Evolutionary conservation across 2,797 vertebrate genomes (phyloP).

Genomic region (Leptoclinus maculatus): DNA sequence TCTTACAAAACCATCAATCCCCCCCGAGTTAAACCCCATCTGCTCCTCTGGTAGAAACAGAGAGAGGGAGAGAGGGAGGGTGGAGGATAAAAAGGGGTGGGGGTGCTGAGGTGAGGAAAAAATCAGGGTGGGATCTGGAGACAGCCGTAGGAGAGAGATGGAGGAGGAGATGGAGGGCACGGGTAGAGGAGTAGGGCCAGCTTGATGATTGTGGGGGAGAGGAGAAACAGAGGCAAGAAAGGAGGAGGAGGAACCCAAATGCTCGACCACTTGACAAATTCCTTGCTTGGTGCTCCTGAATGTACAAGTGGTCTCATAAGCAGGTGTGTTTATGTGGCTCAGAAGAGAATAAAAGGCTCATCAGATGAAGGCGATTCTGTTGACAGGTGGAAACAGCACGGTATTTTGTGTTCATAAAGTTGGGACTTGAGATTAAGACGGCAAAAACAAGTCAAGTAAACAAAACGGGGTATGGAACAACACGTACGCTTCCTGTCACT

Average conservation of each 20-base stretch:
- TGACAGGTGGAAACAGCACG: constrained; percentile 33
- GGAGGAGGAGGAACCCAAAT: neutral
- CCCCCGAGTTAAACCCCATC: constrained; percentile 69
- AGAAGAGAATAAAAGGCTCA: constrained; percentile 27
- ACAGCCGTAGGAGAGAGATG: constrained; percentile 19
- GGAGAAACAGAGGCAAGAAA: constrained; percentile 12
- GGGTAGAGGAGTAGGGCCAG: neutral
- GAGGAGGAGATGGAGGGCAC: neutral
- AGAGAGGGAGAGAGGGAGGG: neutral
- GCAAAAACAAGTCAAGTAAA: constrained; percentile 16
- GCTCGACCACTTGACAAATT: constrained; percentile 38
- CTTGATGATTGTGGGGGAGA: neutral
- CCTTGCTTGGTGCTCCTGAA: constrained; percentile 30
- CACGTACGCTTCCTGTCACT: constrained; percentile 65
- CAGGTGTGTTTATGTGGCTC: constrained; percentile 43
- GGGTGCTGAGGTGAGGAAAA: constrained; percentile 53
- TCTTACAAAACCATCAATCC: constrained; percentile 54
- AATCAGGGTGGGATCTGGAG: constrained; percentile 46
- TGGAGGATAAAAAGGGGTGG: constrained; percentile 6
- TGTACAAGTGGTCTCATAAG: constrained; percentile 22
- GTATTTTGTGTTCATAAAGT: constrained; percentile 8
- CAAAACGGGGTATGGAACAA: neutral
- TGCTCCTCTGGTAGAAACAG: constrained; percentile 60
- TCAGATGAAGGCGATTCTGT: constrained; percentile 22
- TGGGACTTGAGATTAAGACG: constrained; percentile 14